phyloP scores from a whole-genome alignment of 1,140 invertebrate genomes.

The Drosophila elegans region DNA sequence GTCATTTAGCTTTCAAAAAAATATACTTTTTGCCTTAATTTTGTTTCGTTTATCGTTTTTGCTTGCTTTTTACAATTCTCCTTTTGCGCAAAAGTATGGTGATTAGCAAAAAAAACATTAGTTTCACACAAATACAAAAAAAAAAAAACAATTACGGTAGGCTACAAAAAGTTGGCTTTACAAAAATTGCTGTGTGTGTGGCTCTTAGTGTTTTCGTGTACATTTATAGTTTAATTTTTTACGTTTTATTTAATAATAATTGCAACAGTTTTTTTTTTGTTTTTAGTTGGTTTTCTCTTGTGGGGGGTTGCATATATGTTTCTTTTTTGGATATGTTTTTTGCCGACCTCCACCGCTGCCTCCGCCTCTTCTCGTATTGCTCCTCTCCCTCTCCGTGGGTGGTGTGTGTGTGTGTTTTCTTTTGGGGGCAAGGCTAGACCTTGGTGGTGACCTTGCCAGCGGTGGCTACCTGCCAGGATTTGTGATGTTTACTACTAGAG shows the following conservation, averaged over 20 bases:
- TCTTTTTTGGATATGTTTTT: constrained; percentile 59
- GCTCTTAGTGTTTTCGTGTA: constrained; percentile 26
- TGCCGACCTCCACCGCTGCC: constrained; percentile 2
- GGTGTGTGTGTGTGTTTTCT: constrained; percentile 19
- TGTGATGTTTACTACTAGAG: constrained; percentile 68
- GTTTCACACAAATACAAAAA: constrained; percentile 27
- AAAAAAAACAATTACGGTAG: constrained; percentile 28
- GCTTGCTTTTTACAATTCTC: constrained; percentile 41
- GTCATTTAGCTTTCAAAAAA: constrained; percentile 80
- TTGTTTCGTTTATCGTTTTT: constrained; percentile 22
- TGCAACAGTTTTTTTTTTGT: constrained; percentile 61
- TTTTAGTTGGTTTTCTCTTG: constrained; percentile 27
- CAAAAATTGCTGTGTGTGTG: constrained; percentile 39
- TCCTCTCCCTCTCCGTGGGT: constrained; percentile 12
- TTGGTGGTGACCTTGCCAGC: constrained; percentile 65
- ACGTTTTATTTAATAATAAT: constrained; percentile 72
- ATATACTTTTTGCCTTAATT: constrained; percentile 72
- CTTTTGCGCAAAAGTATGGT: constrained; percentile 43
- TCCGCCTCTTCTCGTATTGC: not conserved
- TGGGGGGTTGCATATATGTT: constrained; percentile 17
- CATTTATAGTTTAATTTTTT: constrained; percentile 42
- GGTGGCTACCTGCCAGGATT: constrained; percentile 60
- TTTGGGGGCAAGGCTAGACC: constrained; percentile 48
- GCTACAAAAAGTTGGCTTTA: constrained; percentile 50
- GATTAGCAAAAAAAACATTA: constrained; percentile 41